These are phyloP conservation scores for Frieseomelitta varia DNA, from an alignment of 1,140 invertebrate species.

Conservation along the genomic window DNA sequence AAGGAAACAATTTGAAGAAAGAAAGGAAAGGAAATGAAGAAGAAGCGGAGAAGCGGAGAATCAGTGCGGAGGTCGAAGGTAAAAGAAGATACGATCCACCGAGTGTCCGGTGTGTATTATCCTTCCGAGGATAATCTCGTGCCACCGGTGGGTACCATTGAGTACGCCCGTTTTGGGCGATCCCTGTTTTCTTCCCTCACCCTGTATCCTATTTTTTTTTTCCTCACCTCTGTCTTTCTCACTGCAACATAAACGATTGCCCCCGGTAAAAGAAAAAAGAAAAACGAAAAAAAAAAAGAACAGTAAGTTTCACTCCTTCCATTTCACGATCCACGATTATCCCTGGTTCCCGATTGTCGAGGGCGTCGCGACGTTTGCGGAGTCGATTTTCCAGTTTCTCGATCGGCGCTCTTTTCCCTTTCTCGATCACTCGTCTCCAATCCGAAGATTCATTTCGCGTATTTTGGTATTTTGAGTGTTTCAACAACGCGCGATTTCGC, in stretches of 20 bases:
- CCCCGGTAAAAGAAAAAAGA: neutral
- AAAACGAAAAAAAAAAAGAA: neutral
- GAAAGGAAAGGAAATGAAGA: neutral
- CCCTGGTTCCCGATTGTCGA: neutral
- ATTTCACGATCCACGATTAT: conserved; percentile 15
- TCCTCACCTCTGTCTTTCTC: neutral
- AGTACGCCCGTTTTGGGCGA: conserved; percentile 79
- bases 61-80: conserved; percentile 54
- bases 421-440: neutral
- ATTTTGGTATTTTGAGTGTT: neutral
- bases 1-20: neutral
- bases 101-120: conserved; percentile 64
- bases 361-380: neutral
- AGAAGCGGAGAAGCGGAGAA: conserved; percentile 28
- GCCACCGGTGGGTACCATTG: conserved; percentile 65
- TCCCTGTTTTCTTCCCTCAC: conserved; percentile 55
- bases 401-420: neutral
- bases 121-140: conserved; percentile 54
- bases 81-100: conserved; percentile 63
- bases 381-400: conserved; percentile 1
- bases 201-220: neutral
- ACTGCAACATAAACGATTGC: conserved; percentile 38
- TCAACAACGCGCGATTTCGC: neutral
- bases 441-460: no score
- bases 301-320: conserved; percentile 13